These are phyloP conservation scores for Phania funesta DNA, from an alignment of 2,888 invertebrate genomes.

Conservation along the genomic window DNA sequence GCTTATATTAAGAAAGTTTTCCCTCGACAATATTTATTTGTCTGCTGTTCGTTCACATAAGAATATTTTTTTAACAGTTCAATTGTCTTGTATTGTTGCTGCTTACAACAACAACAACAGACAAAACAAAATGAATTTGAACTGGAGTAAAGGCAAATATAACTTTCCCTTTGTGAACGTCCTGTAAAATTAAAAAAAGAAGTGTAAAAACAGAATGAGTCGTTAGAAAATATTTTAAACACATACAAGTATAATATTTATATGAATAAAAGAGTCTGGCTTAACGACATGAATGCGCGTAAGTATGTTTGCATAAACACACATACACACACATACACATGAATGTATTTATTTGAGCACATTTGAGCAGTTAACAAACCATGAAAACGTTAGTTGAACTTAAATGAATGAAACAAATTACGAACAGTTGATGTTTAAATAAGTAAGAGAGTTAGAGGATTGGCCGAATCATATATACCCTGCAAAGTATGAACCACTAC, in stretches of 20 bases:
- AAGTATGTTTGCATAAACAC: neutral
- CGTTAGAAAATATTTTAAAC: neutral
- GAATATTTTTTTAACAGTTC: too few species aligned
- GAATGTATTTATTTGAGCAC: constrained; percentile 57
- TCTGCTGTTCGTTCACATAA: too few species aligned
- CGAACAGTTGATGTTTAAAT: constrained; percentile 52
- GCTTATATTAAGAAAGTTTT: too few species aligned
- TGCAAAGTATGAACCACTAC: too few species aligned
- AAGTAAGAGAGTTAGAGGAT: neutral
- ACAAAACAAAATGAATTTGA: too few species aligned
- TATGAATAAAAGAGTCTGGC: neutral
- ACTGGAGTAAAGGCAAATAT: too few species aligned
- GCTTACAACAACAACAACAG: too few species aligned
- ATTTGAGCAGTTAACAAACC: constrained; percentile 66
- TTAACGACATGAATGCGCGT: neutral
- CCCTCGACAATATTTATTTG: too few species aligned
- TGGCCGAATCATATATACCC: neutral
- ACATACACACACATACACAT: neutral
- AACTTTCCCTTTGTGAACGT: neutral
- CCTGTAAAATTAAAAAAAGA: neutral
- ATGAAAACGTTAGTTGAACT: constrained; percentile 62
- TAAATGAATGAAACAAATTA: constrained; percentile 63
- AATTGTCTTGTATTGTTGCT: too few species aligned
- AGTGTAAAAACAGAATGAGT: neutral
- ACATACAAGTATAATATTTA: neutral